phyloP scores from a whole-genome alignment of 1,140 invertebrate genomes.

The Ruditapes philippinarum region DNA sequence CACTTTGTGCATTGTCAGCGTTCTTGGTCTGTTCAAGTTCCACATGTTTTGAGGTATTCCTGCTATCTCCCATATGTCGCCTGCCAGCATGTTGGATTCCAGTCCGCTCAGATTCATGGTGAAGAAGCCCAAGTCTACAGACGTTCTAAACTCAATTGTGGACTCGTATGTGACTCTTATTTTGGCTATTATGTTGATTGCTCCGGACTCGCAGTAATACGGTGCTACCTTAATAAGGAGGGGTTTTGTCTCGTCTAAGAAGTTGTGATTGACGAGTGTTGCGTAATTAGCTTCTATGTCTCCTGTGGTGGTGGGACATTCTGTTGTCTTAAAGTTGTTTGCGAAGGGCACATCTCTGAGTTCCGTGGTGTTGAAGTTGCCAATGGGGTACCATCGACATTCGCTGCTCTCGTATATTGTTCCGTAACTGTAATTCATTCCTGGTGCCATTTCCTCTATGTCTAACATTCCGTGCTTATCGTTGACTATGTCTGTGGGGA shows the following conservation, averaged over 20 bases:
- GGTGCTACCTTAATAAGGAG: not conserved
- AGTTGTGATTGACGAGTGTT: not conserved
- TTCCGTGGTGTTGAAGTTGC: constrained; percentile 12
- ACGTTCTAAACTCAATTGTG: not conserved
- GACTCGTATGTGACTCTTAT: not conserved
- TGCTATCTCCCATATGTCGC: not conserved
- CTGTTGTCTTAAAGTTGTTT: not conserved
- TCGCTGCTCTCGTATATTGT: not conserved
- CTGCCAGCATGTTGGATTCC: not conserved
- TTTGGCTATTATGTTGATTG: not conserved
- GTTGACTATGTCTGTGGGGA: not conserved
- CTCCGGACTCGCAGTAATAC: not conserved
- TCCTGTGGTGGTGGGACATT: constrained; percentile 1
- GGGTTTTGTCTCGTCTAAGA: constrained; percentile 10
- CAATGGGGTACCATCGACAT: not conserved
- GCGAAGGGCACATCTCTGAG: not conserved
- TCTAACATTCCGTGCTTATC: not conserved
- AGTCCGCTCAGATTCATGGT: not conserved
- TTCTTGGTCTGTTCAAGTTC: not conserved
- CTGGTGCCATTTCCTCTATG: not conserved
- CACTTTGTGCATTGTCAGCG: not conserved
- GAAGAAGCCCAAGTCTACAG: not conserved
- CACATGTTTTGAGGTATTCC: not conserved
- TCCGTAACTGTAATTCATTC: not conserved
- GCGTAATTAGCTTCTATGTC: constrained; percentile 2